Evolutionary conservation across 2,113 vertebrate species (phyloP).

Genomic region (Chaetodon auriga): DNA sequence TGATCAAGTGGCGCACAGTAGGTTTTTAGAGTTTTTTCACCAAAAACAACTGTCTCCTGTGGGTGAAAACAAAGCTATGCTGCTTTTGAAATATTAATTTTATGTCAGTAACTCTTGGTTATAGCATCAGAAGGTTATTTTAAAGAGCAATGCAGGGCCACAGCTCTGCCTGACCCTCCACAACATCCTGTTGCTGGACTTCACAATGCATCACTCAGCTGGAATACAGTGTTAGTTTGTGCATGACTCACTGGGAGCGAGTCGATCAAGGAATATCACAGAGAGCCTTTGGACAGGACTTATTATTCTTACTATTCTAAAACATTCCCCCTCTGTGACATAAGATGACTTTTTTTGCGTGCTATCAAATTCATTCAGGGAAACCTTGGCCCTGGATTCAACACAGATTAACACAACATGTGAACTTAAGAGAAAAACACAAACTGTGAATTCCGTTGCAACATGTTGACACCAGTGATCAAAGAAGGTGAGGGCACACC

Average conservation of each 20-base stretch:
- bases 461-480: constrained; percentile 67
- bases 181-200: neutral
- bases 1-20: neutral
- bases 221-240: neutral
- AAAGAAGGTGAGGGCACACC: constrained; percentile 77
- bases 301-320: neutral
- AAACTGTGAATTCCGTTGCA: constrained; percentile 56
- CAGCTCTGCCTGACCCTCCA: neutral
- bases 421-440: constrained; percentile 28
- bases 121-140: neutral
- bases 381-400: constrained; percentile 1
- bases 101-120: neutral
- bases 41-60: neutral
- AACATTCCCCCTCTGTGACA: neutral
- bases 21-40: neutral
- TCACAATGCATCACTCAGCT: neutral
- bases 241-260: neutral
- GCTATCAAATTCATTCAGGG: neutral
- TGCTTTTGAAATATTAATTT: too few relatives aligned
- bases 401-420: neutral
- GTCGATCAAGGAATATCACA: neutral
- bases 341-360: neutral
- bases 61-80: too few relatives aligned
- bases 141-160: neutral
- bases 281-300: neutral